Evolutionary conservation across 2,113 vertebrate genomes (phyloP).

Genomic region (Pipa parva): DNA sequence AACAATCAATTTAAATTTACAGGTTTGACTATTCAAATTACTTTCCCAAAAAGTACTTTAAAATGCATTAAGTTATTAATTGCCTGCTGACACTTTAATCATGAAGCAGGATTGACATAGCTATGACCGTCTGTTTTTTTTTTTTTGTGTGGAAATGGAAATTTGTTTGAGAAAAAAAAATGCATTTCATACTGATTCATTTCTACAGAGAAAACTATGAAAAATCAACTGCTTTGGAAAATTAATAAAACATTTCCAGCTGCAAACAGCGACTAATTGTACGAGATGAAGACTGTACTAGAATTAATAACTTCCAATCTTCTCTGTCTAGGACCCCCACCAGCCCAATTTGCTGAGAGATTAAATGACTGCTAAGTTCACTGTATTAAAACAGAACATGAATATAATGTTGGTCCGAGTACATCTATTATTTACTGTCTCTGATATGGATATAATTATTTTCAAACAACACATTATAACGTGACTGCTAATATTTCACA

Average conservation of each 20-base stretch:
- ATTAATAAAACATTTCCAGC: constrained; percentile 84
- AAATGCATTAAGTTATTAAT: constrained; percentile 87
- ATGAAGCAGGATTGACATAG: constrained; percentile 80
- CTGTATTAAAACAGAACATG: constrained; percentile 87
- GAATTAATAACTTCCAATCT: constrained; percentile 87
- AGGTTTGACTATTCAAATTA: constrained; percentile 79
- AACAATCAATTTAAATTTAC: constrained; percentile 73
- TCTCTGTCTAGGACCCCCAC: constrained; percentile 82
- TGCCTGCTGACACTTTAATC: constrained; percentile 82
- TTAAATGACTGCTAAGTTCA: constrained; percentile 90
- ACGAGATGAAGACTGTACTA: constrained; percentile 77
- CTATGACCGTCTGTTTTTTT: constrained; percentile 75
- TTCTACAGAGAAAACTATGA: constrained; percentile 78
- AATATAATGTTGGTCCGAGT: constrained; percentile 74
- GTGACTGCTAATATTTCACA: constrained; percentile 78
- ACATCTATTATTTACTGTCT: constrained; percentile 92
- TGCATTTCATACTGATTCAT: constrained; percentile 80
- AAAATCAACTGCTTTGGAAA: constrained; percentile 78
- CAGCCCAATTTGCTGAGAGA: constrained; percentile 87
- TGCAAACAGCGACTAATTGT: constrained; percentile 90
- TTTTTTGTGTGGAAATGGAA: constrained; percentile 76
- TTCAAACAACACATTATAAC: constrained; percentile 77
- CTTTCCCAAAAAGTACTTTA: constrained; percentile 81
- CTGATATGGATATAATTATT: constrained; percentile 92
- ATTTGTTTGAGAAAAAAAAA: constrained; percentile 78